Evolutionary conservation across 2,888 invertebrate species (phyloP).

Genomic region (Acronicta alni): DNA sequence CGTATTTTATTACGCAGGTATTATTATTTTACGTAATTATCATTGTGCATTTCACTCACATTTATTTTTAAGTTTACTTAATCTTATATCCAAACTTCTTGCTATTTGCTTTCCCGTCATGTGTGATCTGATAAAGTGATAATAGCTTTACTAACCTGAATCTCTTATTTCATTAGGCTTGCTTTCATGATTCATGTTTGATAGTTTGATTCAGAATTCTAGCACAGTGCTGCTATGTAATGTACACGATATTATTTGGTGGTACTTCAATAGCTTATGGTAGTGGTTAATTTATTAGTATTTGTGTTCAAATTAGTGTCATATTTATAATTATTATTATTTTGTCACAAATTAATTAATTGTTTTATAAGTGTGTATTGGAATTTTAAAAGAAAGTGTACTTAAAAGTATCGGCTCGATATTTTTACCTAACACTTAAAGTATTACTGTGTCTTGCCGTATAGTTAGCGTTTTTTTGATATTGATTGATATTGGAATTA

Average conservation of each 20-base stretch:
- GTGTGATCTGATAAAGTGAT: neutral
- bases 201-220: slow-evolving; percentile 47
- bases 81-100: no score
- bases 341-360: slow-evolving; percentile 75
- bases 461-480: slow-evolving; percentile 50
- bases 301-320: slow-evolving; percentile 88
- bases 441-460: slow-evolving; percentile 79
- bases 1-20: neutral
- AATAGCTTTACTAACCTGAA: no score
- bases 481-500: slow-evolving; percentile 45
- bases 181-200: slow-evolving; percentile 13
- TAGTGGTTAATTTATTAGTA: slow-evolving; percentile 71
- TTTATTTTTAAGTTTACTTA: no score
- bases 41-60: no score
- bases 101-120: neutral
- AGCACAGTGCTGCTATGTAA: slow-evolving; percentile 56
- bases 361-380: slow-evolving; percentile 56
- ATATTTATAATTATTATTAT: slow-evolving; percentile 77
- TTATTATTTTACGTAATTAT: no score
- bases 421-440: slow-evolving; percentile 67
- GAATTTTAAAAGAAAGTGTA: slow-evolving; percentile 58
- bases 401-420: slow-evolving; percentile 64
- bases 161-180: neutral
- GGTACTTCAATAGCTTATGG: slow-evolving; percentile 49
- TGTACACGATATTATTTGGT: slow-evolving; percentile 55